phyloP scores from a whole-genome alignment of 2,888 invertebrate genomes.

The Noctua janthina region DNA sequence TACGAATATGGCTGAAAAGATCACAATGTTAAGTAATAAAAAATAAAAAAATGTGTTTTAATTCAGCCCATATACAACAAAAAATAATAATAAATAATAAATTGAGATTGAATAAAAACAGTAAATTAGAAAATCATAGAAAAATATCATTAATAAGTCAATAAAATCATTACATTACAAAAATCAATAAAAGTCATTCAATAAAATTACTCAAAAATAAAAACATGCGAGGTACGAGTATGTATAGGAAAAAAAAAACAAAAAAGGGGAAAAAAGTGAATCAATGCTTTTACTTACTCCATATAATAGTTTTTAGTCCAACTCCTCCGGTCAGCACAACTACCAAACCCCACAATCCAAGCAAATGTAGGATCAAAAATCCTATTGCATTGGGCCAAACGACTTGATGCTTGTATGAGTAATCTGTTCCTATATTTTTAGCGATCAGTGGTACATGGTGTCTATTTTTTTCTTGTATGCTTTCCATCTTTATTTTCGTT shows the following conservation, averaged over 20 bases:
- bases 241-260: too few relatives aligned
- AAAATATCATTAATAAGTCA: too few relatives aligned
- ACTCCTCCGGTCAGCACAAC: conserved; percentile 70
- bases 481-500: conserved; percentile 66
- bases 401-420: conserved; percentile 85
- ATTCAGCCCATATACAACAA: too few relatives aligned
- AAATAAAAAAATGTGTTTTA: too few relatives aligned
- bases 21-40: not conserved
- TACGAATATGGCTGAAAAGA: conserved; percentile 50
- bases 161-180: too few relatives aligned
- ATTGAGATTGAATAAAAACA: too few relatives aligned
- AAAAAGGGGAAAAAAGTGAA: not conserved
- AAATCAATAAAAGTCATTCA: too few relatives aligned
- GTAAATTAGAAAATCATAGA: too few relatives aligned
- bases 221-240: too few relatives aligned
- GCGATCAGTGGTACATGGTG: not conserved
- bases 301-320: conserved; percentile 49
- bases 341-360: conserved; percentile 83
- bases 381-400: conserved; percentile 92
- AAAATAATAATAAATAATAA: too few relatives aligned
- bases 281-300: conserved; percentile 56
- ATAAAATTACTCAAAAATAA: too few relatives aligned
- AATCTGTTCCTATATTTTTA: conserved; percentile 72
- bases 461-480: conserved; percentile 92
- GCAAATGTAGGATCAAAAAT: conserved; percentile 88